These are phyloP conservation scores for Danio tinwini DNA, from an alignment of 2,797 vertebrate genomes.

Conservation along the genomic window DNA sequence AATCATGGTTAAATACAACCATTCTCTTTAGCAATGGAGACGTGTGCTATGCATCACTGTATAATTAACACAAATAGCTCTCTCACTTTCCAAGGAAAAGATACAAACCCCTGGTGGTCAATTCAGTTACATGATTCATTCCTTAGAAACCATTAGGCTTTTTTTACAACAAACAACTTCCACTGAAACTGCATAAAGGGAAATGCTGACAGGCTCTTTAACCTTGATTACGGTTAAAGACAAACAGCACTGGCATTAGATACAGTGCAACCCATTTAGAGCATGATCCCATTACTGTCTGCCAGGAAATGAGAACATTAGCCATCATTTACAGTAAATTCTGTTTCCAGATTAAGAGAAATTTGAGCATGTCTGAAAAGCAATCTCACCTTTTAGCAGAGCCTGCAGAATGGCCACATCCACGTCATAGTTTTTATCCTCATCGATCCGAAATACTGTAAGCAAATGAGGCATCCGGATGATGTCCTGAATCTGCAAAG, in stretches of 20 bases:
- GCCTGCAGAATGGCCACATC: slow-evolving; percentile 95
- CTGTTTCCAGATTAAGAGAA: neutral
- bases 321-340: too few relatives aligned
- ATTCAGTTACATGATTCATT: neutral
- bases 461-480: slow-evolving; percentile 84
- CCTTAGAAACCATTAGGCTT: neutral
- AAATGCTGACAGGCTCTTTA: neutral
- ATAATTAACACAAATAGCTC: neutral
- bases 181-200: neutral
- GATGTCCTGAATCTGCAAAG: slow-evolving; percentile 92
- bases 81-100: neutral
- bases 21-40: neutral
- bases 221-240: neutral
- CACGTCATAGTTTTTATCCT: slow-evolving; percentile 85
- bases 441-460: slow-evolving; percentile 88
- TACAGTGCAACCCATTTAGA: neutral
- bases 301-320: neutral
- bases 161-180: neutral
- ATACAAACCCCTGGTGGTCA: neutral
- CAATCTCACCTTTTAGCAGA: slow-evolving; percentile 87
- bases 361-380: neutral
- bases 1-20: neutral
- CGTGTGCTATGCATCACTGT: neutral
- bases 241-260: neutral
- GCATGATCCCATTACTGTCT: neutral